Evolutionary conservation across 2,797 vertebrate species (phyloP), one percentile per base, ranked within the genome.

Genomic region (Crocidura indochinensis): DNA sequence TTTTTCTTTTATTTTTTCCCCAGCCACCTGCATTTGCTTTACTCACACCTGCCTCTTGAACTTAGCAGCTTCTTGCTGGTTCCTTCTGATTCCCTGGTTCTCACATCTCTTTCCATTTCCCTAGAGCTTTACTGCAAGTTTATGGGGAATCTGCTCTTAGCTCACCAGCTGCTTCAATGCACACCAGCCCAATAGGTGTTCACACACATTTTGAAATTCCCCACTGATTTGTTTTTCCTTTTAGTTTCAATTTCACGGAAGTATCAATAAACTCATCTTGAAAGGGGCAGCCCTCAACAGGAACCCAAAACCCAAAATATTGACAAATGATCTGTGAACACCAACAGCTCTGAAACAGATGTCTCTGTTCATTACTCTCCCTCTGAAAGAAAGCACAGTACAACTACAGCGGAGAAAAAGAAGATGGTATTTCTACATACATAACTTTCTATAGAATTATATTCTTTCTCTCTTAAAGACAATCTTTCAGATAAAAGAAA

Each of bases 191-290:
- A 51, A 81, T n/a, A 92, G 65, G 78, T 27, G 60, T 82, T 91
- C 88, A 94, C 74, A 87, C 49, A 76, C 17, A 94, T 79, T 87
- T 94, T 80, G 56, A 93, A 77, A 94, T 87, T 38, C 47, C 83
- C 65, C 68, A 87, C 80, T 81, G 92, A 77, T 93, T 94, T 94
- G 79, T 84, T 94, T 95, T 89, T 85, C 84, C 65, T 56, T 91
- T 88, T 72, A 73, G 80, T 91, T 90, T 91, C 67, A 84, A 95
- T 84, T 84, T 92, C 46, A 73, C 53, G 69, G 56, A 95, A 84
- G 56, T 92, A 88, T 93, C 94, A 90, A 91, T 94, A 93, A 91
- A 91, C 64, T 90, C 38, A 87, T 83, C 79, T 90, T 83, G 91
- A 92, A 91, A 90, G 74, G 53, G 64, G 46, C 38, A 62, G 73